A percentile compares a stretch with the other conserved stretches of the same genome.
phyloP scores from a whole-genome alignment of 2,797 vertebrate species.

The Bryconaethiops microstoma region DNA sequence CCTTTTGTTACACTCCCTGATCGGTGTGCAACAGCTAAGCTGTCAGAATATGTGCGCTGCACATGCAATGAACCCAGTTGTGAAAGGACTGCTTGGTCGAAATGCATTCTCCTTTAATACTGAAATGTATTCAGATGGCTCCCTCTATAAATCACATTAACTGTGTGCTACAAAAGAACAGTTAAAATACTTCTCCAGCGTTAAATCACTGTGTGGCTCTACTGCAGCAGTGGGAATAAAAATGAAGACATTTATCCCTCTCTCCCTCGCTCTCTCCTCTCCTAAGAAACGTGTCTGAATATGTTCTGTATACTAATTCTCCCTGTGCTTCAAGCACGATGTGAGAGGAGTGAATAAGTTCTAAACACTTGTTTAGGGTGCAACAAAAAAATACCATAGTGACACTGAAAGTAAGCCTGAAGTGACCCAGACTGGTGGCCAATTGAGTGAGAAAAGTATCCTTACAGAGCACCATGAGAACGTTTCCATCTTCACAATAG shows the following conservation, averaged over 20 bases:
- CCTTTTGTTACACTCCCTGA: not conserved
- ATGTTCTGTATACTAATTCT: conserved; percentile 57
- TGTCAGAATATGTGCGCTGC: conserved; percentile 1
- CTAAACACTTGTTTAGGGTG: conserved; percentile 50
- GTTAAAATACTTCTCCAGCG: conserved; percentile 43
- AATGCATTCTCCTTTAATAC: conserved; percentile 31
- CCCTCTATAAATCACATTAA: conserved; percentile 37
- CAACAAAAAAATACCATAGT: conserved; percentile 43
- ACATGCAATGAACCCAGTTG: conserved; percentile 2
- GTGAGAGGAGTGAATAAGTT: conserved; percentile 31
- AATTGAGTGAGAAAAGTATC: conserved; percentile 45
- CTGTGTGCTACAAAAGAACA: conserved; percentile 51
- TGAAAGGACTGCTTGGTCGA: conserved; percentile 29
- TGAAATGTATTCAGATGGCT: conserved; percentile 40
- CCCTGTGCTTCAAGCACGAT: not conserved
- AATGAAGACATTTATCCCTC: conserved; percentile 44
- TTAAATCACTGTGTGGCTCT: conserved; percentile 41
- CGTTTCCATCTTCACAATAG: conserved; percentile 48
- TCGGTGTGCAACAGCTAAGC: not conserved
- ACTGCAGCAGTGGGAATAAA: conserved; percentile 28
- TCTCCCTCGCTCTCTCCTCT: conserved; percentile 10
- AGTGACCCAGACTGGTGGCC: conserved; percentile 49
- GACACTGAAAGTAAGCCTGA: conserved; percentile 47
- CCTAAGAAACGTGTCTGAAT: conserved; percentile 42
- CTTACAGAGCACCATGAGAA: conserved; percentile 56